phyloP scores from a whole-genome alignment of 64 coral and sea anemone species.

The Actinia tenebrosa region DNA sequence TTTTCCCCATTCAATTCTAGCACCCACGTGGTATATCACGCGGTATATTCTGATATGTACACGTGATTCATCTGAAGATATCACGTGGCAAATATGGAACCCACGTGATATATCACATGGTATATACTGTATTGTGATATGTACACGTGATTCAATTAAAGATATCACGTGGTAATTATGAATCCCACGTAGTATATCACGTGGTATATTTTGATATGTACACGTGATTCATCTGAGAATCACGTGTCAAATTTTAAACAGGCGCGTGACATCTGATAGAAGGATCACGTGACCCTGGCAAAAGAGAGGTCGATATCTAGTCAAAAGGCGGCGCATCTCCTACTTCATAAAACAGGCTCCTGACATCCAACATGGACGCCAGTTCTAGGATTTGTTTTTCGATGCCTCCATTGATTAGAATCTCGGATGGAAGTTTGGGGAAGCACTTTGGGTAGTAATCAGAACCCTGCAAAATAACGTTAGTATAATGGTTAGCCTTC shows the following conservation, averaged over 20 bases:
- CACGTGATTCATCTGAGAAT: background rate
- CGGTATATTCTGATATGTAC: too few species aligned
- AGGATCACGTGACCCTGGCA: too few species aligned
- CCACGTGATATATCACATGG: too few species aligned
- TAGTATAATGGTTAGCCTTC: background rate
- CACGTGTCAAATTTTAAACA: background rate
- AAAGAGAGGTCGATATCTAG: constrained; percentile 25
- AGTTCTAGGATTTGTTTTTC: constrained; percentile 86
- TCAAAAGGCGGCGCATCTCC: constrained; percentile 77
- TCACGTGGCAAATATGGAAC: too few species aligned
- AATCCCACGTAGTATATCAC: background rate
- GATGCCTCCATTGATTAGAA: constrained; percentile 74
- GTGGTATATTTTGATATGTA: background rate
- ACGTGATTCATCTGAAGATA: too few species aligned
- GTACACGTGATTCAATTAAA: too few species aligned
- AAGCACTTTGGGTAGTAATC: constrained; percentile 95
- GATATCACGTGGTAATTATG: too few species aligned
- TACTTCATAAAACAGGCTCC: constrained; percentile 88
- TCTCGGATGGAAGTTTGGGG: constrained; percentile 81
- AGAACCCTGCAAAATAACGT: constrained; percentile 43
- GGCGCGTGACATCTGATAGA: too few species aligned
- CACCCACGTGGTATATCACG: too few species aligned
- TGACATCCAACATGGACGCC: constrained; percentile 86
- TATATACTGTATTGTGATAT: too few species aligned
- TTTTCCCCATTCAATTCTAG: too few species aligned